Base-by-base conservation (phyloP, 2,113 vertebrate genomes). In the Grammomys surdaster region DNA sequence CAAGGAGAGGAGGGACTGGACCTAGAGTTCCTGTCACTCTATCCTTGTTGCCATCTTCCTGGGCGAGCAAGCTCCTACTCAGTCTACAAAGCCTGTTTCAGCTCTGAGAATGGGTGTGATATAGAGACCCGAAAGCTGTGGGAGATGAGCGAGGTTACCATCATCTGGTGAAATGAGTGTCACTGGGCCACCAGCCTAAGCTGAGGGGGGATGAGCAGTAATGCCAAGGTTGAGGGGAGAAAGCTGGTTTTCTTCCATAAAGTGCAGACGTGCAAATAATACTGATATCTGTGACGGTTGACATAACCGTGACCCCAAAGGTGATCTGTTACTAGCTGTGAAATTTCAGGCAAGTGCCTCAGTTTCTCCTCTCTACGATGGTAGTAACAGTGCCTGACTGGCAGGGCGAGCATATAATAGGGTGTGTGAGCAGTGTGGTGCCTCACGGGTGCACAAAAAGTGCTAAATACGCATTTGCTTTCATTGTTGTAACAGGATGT, bases 41-140 rank as follows among this genome's bases (percentile, higher is more conserved):
- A 1, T 12, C 54, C 11, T 54, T 40, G 58, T 16, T 46, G 33
- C 58, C 75, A 8, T 70, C 33, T 28, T 70, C 54, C 33, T 54
- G 63, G 40, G 20, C 22, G 5, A 31, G 51, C 33, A 67, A 86
- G 43, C 82, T 94, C 76, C 76, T 92, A 26, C 58, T 95, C 88
- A 73, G 77, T 60, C 88, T 92, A 36, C 67, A 76, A 93, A 93
- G 36, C 69, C 73, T 69, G 26, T 84, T 89, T 77, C 36, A 67
- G 14, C 48, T 93, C 63, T 65, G 58, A 87, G 87, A 60, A 24
- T 46, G n/a, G 28, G 40, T 0, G 1, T 69, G 22, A 81, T 54
- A 4, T 58, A 3, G 28, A 63, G 40, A 58, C 73, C 56, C 17
- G 0, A 16, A 58, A 33, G 51, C 76, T 86, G 3, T 90, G 5